Conservation (phyloP, 2,888 invertebrate species). For the Helicoverpa assulta region DNA sequence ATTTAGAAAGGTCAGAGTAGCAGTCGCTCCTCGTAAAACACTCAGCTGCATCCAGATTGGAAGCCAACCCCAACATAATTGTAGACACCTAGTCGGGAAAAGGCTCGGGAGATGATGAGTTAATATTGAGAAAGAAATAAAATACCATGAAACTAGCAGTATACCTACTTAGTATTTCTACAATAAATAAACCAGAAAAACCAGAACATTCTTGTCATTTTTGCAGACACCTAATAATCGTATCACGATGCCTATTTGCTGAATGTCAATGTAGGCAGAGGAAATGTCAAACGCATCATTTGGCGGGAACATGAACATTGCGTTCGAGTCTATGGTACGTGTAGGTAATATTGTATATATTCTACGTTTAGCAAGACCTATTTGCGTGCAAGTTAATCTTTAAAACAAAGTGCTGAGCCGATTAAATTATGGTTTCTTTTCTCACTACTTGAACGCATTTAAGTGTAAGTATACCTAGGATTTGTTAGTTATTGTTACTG, state of each 20-base stretch:
- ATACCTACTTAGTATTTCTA: neutral
- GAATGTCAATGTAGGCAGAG: constrained; percentile 56
- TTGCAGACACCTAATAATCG: constrained; percentile 14
- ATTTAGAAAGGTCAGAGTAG: too few relatives aligned
- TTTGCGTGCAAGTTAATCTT: constrained; percentile 42
- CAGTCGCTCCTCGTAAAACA: too few relatives aligned
- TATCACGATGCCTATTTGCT: constrained; percentile 22
- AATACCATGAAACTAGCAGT: too few relatives aligned
- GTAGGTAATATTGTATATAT: neutral
- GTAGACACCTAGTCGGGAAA: too few relatives aligned
- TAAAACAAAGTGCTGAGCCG: constrained; percentile 31
- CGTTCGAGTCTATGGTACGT: constrained; percentile 8
- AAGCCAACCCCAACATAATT: too few relatives aligned
- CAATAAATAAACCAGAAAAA: neutral
- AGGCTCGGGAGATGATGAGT: too few relatives aligned
- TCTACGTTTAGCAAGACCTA: neutral
- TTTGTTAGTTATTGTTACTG: too few relatives aligned
- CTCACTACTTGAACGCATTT: constrained; percentile 30
- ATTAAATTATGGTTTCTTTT: constrained; percentile 54
- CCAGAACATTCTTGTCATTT: constrained; percentile 26
- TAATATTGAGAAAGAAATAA: too few relatives aligned
- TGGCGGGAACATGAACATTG: constrained; percentile 37
- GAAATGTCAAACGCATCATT: constrained; percentile 54
- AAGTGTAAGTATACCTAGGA: constrained; percentile 19
- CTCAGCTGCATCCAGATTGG: too few relatives aligned